These are phyloP conservation scores for Plebejus melissa DNA, from an alignment of 2,888 invertebrate species.

Conservation along the genomic window DNA sequence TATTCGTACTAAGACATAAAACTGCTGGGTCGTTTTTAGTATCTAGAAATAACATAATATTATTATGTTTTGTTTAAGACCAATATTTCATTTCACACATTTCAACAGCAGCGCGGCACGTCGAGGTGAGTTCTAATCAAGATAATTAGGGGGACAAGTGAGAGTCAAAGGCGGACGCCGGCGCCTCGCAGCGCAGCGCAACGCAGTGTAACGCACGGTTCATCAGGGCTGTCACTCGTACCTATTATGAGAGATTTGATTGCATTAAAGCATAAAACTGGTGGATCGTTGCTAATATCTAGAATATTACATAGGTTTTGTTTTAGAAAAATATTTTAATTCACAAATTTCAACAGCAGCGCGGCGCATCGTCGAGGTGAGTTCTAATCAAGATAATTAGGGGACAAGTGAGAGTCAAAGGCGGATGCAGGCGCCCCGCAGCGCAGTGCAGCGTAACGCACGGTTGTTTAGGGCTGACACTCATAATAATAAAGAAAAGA, in stretches of 20 bases:
- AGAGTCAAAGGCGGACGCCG: constrained; percentile 52
- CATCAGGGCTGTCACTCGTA: constrained; percentile 45
- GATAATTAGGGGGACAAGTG: constrained; percentile 68
- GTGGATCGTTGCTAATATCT: too few species aligned
- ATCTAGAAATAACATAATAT: too few species aligned
- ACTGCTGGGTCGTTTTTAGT: too few species aligned
- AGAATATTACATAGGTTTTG: too few species aligned
- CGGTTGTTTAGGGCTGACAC: constrained; percentile 45
- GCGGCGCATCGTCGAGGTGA: constrained; percentile 11
- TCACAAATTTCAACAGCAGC: neutral
- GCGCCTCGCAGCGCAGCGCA: constrained; percentile 56
- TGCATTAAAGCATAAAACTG: too few species aligned
- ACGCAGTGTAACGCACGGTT: constrained; percentile 35
- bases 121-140: constrained; percentile 47
- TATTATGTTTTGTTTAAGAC: too few species aligned
- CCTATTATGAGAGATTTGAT: neutral
- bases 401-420: constrained; percentile 59
- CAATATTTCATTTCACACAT: neutral
- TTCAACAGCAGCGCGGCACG: constrained; percentile 6
- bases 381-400: constrained; percentile 65
- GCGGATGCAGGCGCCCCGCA: constrained; percentile 52
- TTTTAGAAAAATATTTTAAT: neutral
- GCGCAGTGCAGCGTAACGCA: constrained; percentile 48
- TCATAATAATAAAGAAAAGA: neutral
- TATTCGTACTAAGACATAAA: neutral